phyloP scores from a whole-genome alignment of 2,888 invertebrate genomes.

The Erebia palarica region DNA sequence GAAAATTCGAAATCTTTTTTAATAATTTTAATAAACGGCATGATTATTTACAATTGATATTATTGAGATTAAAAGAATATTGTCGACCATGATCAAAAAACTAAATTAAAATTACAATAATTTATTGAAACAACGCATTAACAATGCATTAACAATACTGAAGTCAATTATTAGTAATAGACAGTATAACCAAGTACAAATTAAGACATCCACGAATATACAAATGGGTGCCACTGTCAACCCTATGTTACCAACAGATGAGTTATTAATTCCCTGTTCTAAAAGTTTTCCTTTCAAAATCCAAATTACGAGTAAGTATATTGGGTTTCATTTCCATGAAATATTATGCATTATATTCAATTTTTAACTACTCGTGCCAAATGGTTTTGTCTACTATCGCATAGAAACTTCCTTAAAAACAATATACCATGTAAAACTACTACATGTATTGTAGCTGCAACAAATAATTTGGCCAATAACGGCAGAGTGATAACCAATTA shows the following conservation, averaged over 20 bases:
- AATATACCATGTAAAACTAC: too few species aligned
- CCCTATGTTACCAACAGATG: neutral
- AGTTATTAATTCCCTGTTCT: conserved; percentile 6
- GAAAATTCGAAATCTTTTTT: neutral
- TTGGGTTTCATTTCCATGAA: conserved; percentile 2
- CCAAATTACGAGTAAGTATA: neutral
- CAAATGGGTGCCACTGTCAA: neutral
- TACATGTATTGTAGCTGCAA: too few species aligned
- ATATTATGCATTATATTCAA: neutral
- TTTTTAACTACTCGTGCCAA: neutral
- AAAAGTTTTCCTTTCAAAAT: conserved; percentile 10
- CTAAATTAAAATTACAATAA: too few species aligned
- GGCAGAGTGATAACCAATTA: too few species aligned
- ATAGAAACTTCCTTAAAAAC: neutral
- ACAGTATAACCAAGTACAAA: neutral
- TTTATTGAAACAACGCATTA: too few species aligned
- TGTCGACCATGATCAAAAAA: too few species aligned
- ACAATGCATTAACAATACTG: too few species aligned
- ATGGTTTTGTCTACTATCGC: neutral
- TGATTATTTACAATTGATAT: neutral
- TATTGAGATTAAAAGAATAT: neutral
- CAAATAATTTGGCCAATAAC: too few species aligned
- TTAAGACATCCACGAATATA: neutral
- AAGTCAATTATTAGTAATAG: too few species aligned
- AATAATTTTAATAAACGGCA: neutral